These are phyloP conservation scores for Biston betularia DNA, from an alignment of 2,888 invertebrate genomes.

Conservation along the genomic window DNA sequence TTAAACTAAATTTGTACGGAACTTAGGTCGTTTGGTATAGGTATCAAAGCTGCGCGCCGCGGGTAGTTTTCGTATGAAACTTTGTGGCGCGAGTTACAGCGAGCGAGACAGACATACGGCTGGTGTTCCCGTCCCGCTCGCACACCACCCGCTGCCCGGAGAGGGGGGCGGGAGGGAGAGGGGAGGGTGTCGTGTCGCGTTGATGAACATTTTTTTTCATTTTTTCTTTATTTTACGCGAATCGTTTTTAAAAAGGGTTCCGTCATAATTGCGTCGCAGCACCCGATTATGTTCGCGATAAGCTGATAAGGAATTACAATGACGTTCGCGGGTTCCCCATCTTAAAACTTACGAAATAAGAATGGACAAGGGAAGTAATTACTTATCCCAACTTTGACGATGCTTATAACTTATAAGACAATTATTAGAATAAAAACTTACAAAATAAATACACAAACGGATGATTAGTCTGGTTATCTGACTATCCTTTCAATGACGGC, in stretches of 20 bases:
- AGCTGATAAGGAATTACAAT: constrained; percentile 52
- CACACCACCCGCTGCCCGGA: constrained; percentile 78
- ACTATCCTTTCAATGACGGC: too few species aligned
- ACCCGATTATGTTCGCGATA: constrained; percentile 80
- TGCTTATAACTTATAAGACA: too few species aligned
- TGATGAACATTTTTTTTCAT: constrained; percentile 86
- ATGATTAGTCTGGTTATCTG: too few species aligned
- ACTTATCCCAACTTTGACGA: too few species aligned
- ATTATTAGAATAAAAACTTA: too few species aligned
- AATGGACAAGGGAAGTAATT: background rate
- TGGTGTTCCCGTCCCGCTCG: constrained; percentile 59
- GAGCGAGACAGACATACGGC: constrained; percentile 62
- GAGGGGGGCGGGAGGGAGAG: constrained; percentile 59
- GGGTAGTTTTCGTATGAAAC: constrained; percentile 84
- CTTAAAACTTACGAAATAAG: background rate
- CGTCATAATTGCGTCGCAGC: constrained; percentile 83
- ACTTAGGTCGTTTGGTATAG: constrained; percentile 53
- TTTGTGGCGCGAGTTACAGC: constrained; percentile 82
- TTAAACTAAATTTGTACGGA: constrained; percentile 22
- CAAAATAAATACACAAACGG: too few species aligned
- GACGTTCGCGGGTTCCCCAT: constrained; percentile 12
- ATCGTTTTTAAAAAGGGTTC: constrained; percentile 86
- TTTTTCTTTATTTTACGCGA: constrained; percentile 84
- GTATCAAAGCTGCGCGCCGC: constrained; percentile 70
- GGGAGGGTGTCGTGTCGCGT: constrained; percentile 81